Conservation (phyloP, 2,113 vertebrate species). For the Cyanocitta stelleri region DNA sequence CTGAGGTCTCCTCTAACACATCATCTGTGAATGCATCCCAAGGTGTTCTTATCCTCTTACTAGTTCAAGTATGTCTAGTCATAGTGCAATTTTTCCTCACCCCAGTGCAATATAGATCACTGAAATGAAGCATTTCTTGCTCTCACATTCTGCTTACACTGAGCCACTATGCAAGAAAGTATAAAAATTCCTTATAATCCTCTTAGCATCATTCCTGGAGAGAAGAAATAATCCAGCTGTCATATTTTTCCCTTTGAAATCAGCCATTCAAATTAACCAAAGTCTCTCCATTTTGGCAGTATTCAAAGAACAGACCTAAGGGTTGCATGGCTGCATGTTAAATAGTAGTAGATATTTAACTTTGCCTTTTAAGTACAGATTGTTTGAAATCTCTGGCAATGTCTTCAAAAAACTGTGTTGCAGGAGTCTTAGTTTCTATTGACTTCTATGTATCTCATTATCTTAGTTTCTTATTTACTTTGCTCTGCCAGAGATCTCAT, state of each 20-base stretch:
- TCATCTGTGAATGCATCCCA: not conserved
- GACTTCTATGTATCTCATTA: not conserved
- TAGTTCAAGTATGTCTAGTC: not conserved
- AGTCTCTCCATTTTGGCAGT: not conserved
- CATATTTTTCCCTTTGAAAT: not conserved
- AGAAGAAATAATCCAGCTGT: not conserved
- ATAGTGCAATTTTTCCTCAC: not conserved
- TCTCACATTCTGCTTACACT: not conserved
- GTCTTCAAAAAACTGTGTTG: not conserved
- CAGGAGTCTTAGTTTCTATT: conserved; percentile 15
- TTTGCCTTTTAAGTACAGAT: not conserved
- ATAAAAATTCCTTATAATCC: not conserved
- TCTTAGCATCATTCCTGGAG: not conserved
- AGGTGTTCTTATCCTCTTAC: not conserved
- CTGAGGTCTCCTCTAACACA: not conserved
- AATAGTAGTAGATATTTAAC: conserved; percentile 22
- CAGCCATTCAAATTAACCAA: not conserved
- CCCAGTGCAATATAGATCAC: not conserved
- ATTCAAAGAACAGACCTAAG: not conserved
- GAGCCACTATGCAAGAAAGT: not conserved
- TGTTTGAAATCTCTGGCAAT: not conserved
- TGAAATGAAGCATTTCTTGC: not conserved
- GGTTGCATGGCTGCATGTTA: not conserved
- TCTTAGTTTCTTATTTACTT: conserved; percentile 50
- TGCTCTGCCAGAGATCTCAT: not conserved